Evolutionary conservation across 2,113 vertebrate species (phyloP), one percentile per base, ranked within the genome.

Genomic region (Nothobranchius furzeri): DNA sequence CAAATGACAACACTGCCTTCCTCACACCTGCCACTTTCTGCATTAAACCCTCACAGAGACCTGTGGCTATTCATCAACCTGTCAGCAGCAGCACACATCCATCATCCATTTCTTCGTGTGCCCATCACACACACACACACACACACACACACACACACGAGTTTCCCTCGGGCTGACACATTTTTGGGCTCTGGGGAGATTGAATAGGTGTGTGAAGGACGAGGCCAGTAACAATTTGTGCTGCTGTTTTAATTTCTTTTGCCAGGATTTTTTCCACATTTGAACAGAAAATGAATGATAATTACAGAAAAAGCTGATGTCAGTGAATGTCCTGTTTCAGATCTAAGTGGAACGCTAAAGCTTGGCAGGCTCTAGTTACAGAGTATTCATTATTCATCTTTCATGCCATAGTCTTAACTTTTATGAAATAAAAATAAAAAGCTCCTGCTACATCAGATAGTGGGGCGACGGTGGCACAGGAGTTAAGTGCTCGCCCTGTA

Each of bases 51-150:
- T 83, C 17, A 14, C 58, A 3, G 12, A 79, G 73, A 79, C 73
- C 64, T 57, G 68, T 61, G 76, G 72, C 78, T 48, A 81, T 88
- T 85, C 70, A 82, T 86, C 79, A 86, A 60, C 6, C 4, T 83
- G 89, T 85, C 87, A 87, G 68, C 74, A 64, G 61, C 68, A 75
- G 77, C 70, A 75, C 56, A 70, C 63, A 82, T 82, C 75, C 60
- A 48, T 87, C 84, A 83, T 68, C 54, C 35, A 58, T 62, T 58
- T 58, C 62, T 45, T 53, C 40, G 45, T 37, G 37, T 63, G 51
- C 60, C 40, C 74, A 36, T 67, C 37, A 53, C 6, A 47, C 45
- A 12, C 37, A 1, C 36, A 0, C 45, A 14, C 14, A n/a, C 6
- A 1, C 56, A 20, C 62, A 24, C 24, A 37, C 53, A 69, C 25